These are phyloP conservation scores for Sinocyclocheilus maitianheensis DNA, from an alignment of 2,113 vertebrate species.

Conservation along the genomic window DNA sequence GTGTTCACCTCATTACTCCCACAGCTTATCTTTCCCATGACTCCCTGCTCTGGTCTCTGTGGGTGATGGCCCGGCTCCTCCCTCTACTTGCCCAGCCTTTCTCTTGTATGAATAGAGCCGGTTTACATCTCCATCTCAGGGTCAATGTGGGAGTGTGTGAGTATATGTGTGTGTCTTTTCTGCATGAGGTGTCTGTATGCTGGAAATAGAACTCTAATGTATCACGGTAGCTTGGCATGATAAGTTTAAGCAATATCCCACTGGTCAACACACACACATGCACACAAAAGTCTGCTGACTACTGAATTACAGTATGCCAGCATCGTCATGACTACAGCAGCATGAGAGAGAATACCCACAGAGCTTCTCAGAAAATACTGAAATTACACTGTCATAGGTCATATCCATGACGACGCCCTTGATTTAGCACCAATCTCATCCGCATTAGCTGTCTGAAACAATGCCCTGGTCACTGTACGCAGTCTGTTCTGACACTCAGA, in stretches of 20 bases:
- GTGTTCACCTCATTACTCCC: slow-evolving; percentile 53
- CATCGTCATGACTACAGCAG: slow-evolving; percentile 69
- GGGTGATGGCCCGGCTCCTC: slow-evolving; percentile 39
- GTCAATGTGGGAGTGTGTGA: slow-evolving; percentile 34
- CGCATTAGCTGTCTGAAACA: slow-evolving; percentile 21
- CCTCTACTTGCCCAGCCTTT: slow-evolving; percentile 40
- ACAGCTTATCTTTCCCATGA: slow-evolving; percentile 61
- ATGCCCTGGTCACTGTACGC: neutral
- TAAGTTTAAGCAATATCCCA: slow-evolving; percentile 35
- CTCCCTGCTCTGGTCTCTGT: slow-evolving; percentile 51
- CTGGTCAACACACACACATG: slow-evolving; percentile 20
- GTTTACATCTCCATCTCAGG: slow-evolving; percentile 53
- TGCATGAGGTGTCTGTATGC: neutral
- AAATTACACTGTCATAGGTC: slow-evolving; percentile 60
- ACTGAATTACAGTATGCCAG: slow-evolving; percentile 61
- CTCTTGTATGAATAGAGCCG: slow-evolving; percentile 48
- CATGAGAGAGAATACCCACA: slow-evolving; percentile 52
- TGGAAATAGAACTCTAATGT: neutral
- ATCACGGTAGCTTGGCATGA: slow-evolving; percentile 1
- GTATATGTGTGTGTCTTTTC: slow-evolving; percentile 1
- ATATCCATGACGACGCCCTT: slow-evolving; percentile 61
- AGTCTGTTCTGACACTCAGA: neutral
- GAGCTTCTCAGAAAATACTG: slow-evolving; percentile 61
- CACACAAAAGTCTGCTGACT: slow-evolving; percentile 39
- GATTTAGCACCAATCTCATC: slow-evolving; percentile 54